Base-by-base conservation (phyloP, 1,140 invertebrate species). In the Drosophila prosaltans region DNA sequence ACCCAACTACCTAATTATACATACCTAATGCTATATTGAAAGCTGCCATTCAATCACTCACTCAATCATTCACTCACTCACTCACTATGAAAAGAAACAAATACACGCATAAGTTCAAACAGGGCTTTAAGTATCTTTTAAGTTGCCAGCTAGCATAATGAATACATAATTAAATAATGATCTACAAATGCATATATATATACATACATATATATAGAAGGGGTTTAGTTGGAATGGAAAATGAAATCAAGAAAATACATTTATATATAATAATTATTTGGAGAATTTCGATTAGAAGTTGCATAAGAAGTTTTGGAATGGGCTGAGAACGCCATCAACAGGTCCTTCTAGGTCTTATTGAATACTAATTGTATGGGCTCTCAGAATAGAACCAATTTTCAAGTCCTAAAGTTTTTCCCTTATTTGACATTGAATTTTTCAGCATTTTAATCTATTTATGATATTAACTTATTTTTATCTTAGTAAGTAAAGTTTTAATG, bases 41-140 rank as follows among this genome's bases (percentile, higher is more conserved):
- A 83, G 62, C 69, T 72, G 65, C 72, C 81, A 80, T 60, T 66
- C 72, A 82, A 63, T 69, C 76, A 80, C 58, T 72, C 81, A 84
- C 11, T 66, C 73, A 74, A 36, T 69, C 72, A 69, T 51, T 75
- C 57, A 60, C 43, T 54, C 60, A 69, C 30, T 48, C 45, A 65
- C 2, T 48, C 48, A 65, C 30, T 51, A 28, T 48, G 45, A 51
- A 51, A 51, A 10, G n/a, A 65, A 36, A 30, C 48, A 66, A 76
- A 83, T 88, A 88, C 76, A 86, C 75, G 82, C 82, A 79, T 86
- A 82, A 86, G 82, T 86, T 86, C 82, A 78, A 86, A 86, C 74
- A 76, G 83, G 82, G 82, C 82, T 86, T 86, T 86, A 86, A 88
- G 60, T 88, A 86, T 86, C 58, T 86, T 51, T 51, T 86, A 83